Conservation (phyloP, 2,797 vertebrate species). For the Glyptemys insculpta region DNA sequence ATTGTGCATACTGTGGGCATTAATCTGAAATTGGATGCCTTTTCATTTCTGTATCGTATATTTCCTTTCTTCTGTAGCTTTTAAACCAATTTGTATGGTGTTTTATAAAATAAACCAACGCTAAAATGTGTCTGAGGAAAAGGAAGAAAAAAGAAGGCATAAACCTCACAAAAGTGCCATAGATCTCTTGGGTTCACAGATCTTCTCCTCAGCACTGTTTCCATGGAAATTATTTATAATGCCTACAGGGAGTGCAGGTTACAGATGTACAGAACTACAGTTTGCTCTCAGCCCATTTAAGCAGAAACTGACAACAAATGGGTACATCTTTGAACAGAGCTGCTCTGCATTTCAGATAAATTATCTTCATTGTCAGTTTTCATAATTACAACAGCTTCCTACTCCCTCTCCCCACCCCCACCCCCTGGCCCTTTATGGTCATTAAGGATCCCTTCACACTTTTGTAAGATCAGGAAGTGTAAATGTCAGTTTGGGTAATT, state of each 20-base stretch:
- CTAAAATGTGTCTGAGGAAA: constrained; percentile 59
- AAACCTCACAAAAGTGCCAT: constrained; percentile 55
- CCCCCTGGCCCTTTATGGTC: not conserved
- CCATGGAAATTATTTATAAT: constrained; percentile 80
- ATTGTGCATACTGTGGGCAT: not conserved
- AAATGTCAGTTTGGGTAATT: constrained; percentile 27
- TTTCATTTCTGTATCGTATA: not conserved
- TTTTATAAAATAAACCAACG: constrained; percentile 52
- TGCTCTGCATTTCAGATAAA: constrained; percentile 29
- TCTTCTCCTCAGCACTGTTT: constrained; percentile 69
- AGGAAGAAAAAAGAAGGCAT: constrained; percentile 41
- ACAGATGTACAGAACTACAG: constrained; percentile 37
- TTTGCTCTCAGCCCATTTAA: constrained; percentile 57
- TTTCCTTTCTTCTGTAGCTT: constrained; percentile 18
- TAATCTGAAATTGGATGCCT: not conserved
- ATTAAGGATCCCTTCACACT: constrained; percentile 1
- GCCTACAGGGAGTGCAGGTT: constrained; percentile 59
- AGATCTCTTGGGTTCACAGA: constrained; percentile 66
- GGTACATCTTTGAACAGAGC: constrained; percentile 50
- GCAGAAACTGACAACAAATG: constrained; percentile 67
- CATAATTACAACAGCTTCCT: constrained; percentile 33
- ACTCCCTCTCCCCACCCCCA: not conserved
- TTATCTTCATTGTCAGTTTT: constrained; percentile 16
- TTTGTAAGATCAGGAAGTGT: constrained; percentile 36
- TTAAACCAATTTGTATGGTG: not conserved